These are phyloP conservation scores for Gallinago solitaria DNA, from an alignment of 2,797 vertebrate genomes.

Conservation along the genomic window DNA sequence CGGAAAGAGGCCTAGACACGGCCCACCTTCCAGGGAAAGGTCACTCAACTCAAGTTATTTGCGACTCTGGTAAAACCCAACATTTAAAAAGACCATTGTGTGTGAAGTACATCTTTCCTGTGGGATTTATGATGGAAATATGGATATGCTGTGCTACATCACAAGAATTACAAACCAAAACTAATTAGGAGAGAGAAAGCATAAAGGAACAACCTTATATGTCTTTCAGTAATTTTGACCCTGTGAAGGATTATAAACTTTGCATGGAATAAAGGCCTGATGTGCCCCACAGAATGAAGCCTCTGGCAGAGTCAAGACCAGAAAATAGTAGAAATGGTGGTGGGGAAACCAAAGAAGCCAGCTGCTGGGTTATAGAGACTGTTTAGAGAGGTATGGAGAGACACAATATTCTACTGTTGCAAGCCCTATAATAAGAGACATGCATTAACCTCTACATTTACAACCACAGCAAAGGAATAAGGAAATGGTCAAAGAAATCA, in stretches of 20 bases:
- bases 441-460: background rate
- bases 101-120: background rate
- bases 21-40: background rate
- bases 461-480: background rate
- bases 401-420: background rate
- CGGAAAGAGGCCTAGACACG: background rate
- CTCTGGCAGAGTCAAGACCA: background rate
- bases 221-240: background rate
- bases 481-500: background rate
- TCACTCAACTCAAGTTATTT: background rate
- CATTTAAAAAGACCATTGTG: background rate
- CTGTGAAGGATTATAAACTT: background rate
- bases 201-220: rapidly evolving
- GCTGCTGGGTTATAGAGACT: background rate
- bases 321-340: background rate
- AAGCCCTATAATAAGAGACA: background rate
- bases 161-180: background rate
- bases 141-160: background rate
- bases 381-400: background rate
- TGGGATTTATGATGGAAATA: background rate
- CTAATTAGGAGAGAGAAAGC: background rate
- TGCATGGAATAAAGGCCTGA: background rate
- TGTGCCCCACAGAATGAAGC: background rate
- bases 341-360: background rate
- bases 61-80: background rate